phyloP scores from a whole-genome alignment of 2,888 invertebrate species.

The Cyaniris semiargus region DNA sequence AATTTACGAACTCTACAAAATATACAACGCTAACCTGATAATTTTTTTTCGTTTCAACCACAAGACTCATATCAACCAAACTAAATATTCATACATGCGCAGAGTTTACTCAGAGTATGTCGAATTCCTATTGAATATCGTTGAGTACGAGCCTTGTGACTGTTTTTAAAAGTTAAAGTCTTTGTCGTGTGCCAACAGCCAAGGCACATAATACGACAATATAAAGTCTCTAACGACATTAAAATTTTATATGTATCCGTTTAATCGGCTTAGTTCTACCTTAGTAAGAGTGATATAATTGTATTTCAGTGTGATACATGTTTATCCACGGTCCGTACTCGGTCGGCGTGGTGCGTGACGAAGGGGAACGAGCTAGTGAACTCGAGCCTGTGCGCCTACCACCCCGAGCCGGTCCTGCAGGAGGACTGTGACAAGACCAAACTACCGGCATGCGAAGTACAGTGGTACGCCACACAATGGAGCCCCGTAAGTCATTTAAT shows the following conservation, averaged over 20 bases:
- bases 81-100: too few species aligned
- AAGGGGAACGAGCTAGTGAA: conserved; percentile 84
- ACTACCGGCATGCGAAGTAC: conserved; percentile 84
- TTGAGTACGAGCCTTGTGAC: too few species aligned
- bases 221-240: too few species aligned
- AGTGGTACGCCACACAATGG: conserved; percentile 97
- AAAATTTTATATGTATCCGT: background rate
- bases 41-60: too few species aligned
- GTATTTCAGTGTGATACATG: conserved; percentile 87
- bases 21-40: too few species aligned
- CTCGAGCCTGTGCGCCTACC: conserved; percentile 84
- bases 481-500: conserved; percentile 84
- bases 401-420: conserved; percentile 82
- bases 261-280: background rate
- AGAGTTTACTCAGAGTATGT: background rate
- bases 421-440: conserved; percentile 82
- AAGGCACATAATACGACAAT: background rate
- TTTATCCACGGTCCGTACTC: conserved; percentile 86
- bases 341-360: conserved; percentile 87
- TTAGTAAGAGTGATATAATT: background rate
- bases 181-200: background rate
- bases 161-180: background rate
- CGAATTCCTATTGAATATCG: too few species aligned
- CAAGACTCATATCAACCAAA: too few species aligned
- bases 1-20: too few species aligned